Evolutionary conservation across 2,888 invertebrate species (phyloP), one percentile per base, ranked within the genome.

Genomic region (Dugesia japonica): DNA sequence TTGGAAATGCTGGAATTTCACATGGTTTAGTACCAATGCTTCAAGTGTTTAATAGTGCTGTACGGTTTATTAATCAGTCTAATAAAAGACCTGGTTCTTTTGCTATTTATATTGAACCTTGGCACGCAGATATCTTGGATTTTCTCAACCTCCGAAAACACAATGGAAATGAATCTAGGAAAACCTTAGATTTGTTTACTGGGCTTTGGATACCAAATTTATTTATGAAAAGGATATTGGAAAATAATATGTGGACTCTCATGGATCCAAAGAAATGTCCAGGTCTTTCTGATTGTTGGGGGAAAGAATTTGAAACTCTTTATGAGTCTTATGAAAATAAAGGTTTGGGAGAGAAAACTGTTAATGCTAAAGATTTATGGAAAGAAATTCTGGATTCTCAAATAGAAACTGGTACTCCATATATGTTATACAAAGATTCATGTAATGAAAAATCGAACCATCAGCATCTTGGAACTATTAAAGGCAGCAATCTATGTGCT

Each of bases 391-490:
- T 75, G 4, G 71, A 71, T 17, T 89, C 94, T 0, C 94, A 95
- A 86, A 91, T 93, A 0, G 98, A 98, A 87, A 97, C 97, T 0
- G 78, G 78, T n/a, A 93, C 92, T 1, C 98, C 98, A 0, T 98
- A 93, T 84, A 95, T 98, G 92, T 79, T 85, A 56, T 85, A 84
- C 81, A 85, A 85, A 77, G 98, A 98, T 86, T 89, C 93, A 0
- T 95, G 97, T 83, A 98, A 98, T 83, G 86, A 90, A 0, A 98
- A 98, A 86, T 92, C 92, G 78, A 98, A 98, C 85, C 98, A 99
- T 82, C 90, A 97, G 84, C 95, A 98, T 86, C 86, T 98, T 77
- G 98, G 98, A 17, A 97, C 97, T 0, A 98, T 98, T 80, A 94
- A 94, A 85, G 92, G 94, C 85, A 93, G 94, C 81, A 98, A 98